Base-by-base conservation (phyloP, 2,888 invertebrate species). In the Thecophora atra region DNA sequence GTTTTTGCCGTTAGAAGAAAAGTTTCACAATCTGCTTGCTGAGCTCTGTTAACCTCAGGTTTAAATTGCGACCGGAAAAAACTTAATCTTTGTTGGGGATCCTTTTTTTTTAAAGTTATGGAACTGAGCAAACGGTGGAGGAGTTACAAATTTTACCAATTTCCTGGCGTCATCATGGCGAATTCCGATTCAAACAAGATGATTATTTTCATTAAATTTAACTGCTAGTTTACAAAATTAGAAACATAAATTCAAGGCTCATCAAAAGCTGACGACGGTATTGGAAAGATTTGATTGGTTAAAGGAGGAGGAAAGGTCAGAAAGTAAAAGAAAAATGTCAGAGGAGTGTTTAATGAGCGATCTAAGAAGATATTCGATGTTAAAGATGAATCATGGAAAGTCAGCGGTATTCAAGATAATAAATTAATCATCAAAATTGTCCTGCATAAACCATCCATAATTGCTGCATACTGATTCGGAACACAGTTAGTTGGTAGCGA, bases 1-100 rank as follows among this genome's bases (percentile, higher is more conserved):
- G 13, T 24, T 58, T 17, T 4, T 47, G 47, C 11, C 11, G 37
- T 6, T 37, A 6, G 47, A 1, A 2, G 58, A 58, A 58, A 58
- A 47, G n/a, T 47, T n/a, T 47, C 13, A 47, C 47, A 47, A 58
- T 58, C 58, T 24, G 28, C 24, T 58, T 26, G 8, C 17, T 24
- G 58, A 28, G 58, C 58, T 58, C 15, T 28, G 58, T 58, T 58
- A 58, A 58, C 58, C 28, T 58, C 26, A 26, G 58, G 21, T 58
- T 58, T 58, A 28, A 17, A 26, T 58, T 58, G 11, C n/a, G n/a
- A n/a, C n/a, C n/a, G n/a, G 28, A 58, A 15, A 47, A 47, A 47
- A 47, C 15, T 1, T 0, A 37, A 37, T 37, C 37, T 37, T 37
- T 1, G 37, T n/a, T 6, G 54, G 21, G 19, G n/a, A 0, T 11